phyloP scores from a whole-genome alignment of 2,113 vertebrate genomes.

The Dissostichus mawsoni region DNA sequence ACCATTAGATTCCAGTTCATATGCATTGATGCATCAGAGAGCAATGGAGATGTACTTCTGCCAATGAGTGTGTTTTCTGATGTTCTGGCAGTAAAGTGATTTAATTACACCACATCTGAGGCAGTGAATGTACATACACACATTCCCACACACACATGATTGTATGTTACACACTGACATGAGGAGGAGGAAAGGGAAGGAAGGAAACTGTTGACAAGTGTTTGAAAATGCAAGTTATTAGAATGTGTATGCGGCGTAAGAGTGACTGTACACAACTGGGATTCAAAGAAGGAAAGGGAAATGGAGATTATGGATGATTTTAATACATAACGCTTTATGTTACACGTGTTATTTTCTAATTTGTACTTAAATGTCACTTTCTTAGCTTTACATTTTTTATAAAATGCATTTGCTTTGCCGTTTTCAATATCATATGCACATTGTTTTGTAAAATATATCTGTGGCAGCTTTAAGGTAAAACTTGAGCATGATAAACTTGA shows the following conservation, averaged over 20 bases:
- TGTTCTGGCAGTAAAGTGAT: background rate
- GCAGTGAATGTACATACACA: background rate
- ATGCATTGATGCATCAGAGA: background rate
- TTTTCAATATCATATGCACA: background rate
- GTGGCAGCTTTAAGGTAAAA: background rate
- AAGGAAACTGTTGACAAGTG: background rate
- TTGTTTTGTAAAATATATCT: background rate
- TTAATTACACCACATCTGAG: conserved; percentile 4
- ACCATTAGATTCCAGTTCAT: background rate
- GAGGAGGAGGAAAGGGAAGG: background rate
- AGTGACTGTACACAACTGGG: background rate
- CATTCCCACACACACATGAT: background rate
- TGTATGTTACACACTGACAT: background rate
- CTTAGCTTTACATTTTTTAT: background rate
- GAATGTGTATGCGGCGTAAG: background rate
- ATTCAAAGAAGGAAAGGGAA: background rate
- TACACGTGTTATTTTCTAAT: background rate
- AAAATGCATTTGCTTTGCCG: background rate
- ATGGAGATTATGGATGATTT: background rate
- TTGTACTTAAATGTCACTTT: background rate
- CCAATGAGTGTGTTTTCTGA: background rate
- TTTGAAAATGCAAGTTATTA: background rate
- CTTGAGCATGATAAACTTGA: no score
- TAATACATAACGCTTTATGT: no score
- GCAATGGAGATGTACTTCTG: background rate